phyloP scores from a whole-genome alignment of 2,797 vertebrate species.

The Hippocampus kuda region DNA sequence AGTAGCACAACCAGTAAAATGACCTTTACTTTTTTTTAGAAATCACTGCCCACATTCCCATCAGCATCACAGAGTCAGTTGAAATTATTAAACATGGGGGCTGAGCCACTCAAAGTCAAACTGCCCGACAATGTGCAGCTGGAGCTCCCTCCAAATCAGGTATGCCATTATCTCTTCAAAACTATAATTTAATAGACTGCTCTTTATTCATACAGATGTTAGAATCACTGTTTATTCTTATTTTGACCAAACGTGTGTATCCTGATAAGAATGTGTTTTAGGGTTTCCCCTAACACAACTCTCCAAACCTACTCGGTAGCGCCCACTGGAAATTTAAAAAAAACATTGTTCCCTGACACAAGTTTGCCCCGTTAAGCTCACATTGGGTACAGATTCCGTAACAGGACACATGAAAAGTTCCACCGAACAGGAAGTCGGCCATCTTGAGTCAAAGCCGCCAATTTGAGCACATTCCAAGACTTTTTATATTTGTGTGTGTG shows the following conservation, averaged over 20 bases:
- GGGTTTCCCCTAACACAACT: no score
- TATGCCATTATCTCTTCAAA: conserved; percentile 20
- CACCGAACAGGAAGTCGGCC: not conserved
- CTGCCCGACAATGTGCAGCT: conserved; percentile 12
- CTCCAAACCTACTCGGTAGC: no score
- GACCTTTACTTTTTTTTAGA: conserved; percentile 51
- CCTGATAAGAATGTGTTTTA: no score
- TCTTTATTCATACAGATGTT: not conserved
- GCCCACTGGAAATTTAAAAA: no score
- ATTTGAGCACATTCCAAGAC: not conserved
- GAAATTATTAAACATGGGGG: conserved; percentile 75
- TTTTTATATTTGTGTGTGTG: not conserved
- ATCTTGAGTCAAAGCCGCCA: not conserved
- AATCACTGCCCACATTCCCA: conserved; percentile 80
- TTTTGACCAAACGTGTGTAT: not conserved
- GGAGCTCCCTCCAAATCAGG: conserved; percentile 41
- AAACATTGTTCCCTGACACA: no score
- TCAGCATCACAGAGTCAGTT: conserved; percentile 68
- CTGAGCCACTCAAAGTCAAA: conserved; percentile 27
- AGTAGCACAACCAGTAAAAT: not conserved
- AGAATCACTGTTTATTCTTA: not conserved
- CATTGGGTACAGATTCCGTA: no score
- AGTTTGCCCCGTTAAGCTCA: no score
- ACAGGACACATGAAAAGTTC: no score
- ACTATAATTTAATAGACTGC: not conserved